phyloP scores from a whole-genome alignment of 2,888 invertebrate genomes.

The Drosophila suboccidentalis region DNA sequence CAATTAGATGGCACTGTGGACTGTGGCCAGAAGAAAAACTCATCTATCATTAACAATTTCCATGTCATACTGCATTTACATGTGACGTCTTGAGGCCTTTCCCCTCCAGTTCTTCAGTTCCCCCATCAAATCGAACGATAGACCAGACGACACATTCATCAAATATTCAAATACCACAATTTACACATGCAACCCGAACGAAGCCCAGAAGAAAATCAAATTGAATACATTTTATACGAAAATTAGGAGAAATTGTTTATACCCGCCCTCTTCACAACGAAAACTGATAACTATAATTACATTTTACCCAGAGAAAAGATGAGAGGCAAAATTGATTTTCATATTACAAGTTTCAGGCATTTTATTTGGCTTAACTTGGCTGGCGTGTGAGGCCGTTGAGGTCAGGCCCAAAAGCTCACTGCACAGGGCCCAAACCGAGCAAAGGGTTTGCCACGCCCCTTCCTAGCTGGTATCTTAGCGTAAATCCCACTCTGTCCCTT shows the following conservation, averaged over 20 bases:
- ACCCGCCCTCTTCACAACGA: constrained; percentile 26
- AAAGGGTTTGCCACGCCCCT: constrained; percentile 25
- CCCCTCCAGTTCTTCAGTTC: constrained; percentile 8
- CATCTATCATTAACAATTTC: constrained; percentile 80
- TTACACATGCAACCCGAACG: constrained; percentile 60
- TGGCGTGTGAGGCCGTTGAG: constrained; percentile 52
- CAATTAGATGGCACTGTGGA: constrained; percentile 64
- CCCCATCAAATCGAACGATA: constrained; percentile 26
- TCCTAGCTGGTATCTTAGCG: neutral
- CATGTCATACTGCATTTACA: constrained; percentile 62
- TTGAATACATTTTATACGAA: constrained; percentile 42
- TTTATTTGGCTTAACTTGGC: constrained; percentile 45
- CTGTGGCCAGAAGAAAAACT: constrained; percentile 48
- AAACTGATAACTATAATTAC: constrained; percentile 47
- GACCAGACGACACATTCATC: constrained; percentile 52
- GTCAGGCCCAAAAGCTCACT: constrained; percentile 35
- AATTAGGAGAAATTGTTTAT: constrained; percentile 57
- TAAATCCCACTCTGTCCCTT: constrained; percentile 61
- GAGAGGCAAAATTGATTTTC: constrained; percentile 73
- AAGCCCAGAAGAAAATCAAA: constrained; percentile 30
- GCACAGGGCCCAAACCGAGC: neutral
- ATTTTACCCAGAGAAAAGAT: constrained; percentile 7
- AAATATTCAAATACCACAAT: constrained; percentile 74
- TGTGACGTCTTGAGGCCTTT: constrained; percentile 57
- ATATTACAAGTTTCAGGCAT: constrained; percentile 45